Percentiles rank a stretch among this genome's conserved stretches.
Conservation (phyloP, 1,140 invertebrate species). For the Drosophila quadrilineata region DNA sequence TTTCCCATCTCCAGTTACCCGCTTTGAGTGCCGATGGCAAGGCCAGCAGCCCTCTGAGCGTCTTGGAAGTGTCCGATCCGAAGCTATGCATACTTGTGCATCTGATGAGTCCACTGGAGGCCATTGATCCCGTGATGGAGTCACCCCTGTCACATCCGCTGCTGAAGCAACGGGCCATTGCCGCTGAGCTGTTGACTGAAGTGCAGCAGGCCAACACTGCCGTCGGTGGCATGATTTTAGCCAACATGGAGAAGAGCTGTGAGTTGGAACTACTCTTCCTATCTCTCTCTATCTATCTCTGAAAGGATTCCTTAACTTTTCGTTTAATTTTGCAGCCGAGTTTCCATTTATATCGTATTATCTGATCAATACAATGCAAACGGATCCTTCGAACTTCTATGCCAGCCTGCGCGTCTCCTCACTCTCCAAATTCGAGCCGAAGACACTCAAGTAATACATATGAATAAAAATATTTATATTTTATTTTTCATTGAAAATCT, state of each 20-base stretch:
- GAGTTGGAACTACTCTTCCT: slow-evolving; percentile 45
- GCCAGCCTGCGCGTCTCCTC: slow-evolving; percentile 90
- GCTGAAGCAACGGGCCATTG: slow-evolving; percentile 89
- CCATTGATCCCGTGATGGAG: slow-evolving; percentile 91
- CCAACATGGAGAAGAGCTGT: slow-evolving; percentile 94
- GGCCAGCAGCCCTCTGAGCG: slow-evolving; percentile 86
- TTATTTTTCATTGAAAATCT: neutral
- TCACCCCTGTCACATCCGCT: slow-evolving; percentile 89
- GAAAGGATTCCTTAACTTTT: neutral
- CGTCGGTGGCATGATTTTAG: slow-evolving; percentile 90
- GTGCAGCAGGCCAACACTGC: slow-evolving; percentile 87
- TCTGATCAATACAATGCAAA: slow-evolving; percentile 92
- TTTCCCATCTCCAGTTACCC: slow-evolving; percentile 80
- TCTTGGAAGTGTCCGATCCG: slow-evolving; percentile 92
- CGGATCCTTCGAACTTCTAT: slow-evolving; percentile 91
- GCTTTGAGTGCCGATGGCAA: slow-evolving; percentile 83
- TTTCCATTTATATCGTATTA: slow-evolving; percentile 96
- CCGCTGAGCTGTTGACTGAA: slow-evolving; percentile 89
- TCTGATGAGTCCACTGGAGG: slow-evolving; percentile 92
- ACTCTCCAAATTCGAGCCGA: slow-evolving; percentile 91
- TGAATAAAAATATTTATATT: neutral
- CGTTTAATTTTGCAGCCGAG: slow-evolving; percentile 84
- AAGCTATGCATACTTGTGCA: slow-evolving; percentile 93
- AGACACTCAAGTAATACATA: slow-evolving; percentile 77
- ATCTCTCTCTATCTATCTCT: neutral